Percentiles rank a stretch among this genome's conserved stretches.
phyloP scores from a whole-genome alignment of 2,888 invertebrate species.

The Drosophila rellima region DNA sequence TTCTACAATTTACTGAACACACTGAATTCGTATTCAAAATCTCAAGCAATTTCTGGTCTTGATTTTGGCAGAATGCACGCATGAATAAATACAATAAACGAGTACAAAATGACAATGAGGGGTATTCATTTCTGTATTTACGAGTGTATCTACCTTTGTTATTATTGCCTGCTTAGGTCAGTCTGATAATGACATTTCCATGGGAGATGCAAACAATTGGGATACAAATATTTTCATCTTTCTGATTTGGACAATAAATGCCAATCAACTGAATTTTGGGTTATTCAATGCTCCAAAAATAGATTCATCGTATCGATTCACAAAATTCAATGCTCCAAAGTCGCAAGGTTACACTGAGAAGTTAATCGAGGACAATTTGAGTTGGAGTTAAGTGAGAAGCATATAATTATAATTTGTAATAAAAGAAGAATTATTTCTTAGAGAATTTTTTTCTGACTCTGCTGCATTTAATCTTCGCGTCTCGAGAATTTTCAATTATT shows the following conservation, averaged over 20 bases:
- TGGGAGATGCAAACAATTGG: conserved; percentile 8
- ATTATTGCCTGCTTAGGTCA: background rate
- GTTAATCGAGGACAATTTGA: background rate
- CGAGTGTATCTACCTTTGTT: background rate
- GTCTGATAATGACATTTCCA: background rate
- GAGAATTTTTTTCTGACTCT: background rate
- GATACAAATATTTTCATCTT: background rate
- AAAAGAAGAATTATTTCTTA: too few relatives aligned
- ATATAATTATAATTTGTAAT: conserved; percentile 18
- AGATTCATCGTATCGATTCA: background rate
- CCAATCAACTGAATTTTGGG: conserved; percentile 10
- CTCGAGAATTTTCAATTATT: conserved; percentile 7
- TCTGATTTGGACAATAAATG: conserved; percentile 8
- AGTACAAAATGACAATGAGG: conserved; percentile 16
- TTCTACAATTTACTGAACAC: background rate
- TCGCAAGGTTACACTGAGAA: background rate
- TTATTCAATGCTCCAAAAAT: background rate
- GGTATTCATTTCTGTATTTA: conserved; percentile 2
- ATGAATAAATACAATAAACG: conserved; percentile 33
- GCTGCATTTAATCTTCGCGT: background rate
- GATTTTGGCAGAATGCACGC: conserved; percentile 21
- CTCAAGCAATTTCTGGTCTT: conserved; percentile 20
- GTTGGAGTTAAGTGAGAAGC: conserved; percentile 1
- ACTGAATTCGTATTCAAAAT: background rate
- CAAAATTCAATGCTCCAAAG: background rate